These are phyloP conservation scores for Parochlus steinenii DNA, from an alignment of 2,888 invertebrate species.

Conservation along the genomic window DNA sequence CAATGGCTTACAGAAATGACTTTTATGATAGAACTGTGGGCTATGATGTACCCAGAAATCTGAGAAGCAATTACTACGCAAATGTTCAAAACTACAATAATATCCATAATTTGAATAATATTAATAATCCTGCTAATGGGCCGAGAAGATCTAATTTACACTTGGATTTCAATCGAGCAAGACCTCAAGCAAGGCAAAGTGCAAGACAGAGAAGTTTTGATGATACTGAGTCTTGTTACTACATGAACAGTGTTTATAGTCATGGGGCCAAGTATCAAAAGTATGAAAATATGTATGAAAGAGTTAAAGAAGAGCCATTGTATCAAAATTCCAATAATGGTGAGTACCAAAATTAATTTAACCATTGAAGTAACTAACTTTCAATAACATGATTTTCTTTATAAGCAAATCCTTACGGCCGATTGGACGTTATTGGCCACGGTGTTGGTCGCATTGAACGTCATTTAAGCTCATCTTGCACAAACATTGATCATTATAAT, in stretches of 20 bases:
- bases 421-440: slow-evolving; percentile 37
- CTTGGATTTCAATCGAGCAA: slow-evolving; percentile 22
- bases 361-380: slow-evolving; percentile 21
- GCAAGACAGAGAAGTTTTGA: slow-evolving; percentile 27
- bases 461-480: slow-evolving; percentile 47
- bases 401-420: too few relatives aligned
- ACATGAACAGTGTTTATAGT: slow-evolving; percentile 25
- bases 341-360: slow-evolving; percentile 16
- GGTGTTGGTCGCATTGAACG: slow-evolving; percentile 40
- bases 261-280: slow-evolving; percentile 10
- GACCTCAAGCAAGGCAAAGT: slow-evolving; percentile 12
- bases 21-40: slow-evolving; percentile 28
- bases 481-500: slow-evolving; percentile 37
- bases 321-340: slow-evolving; percentile 18
- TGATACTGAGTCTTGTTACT: slow-evolving; percentile 30
- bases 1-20: slow-evolving; percentile 27
- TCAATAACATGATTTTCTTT: slow-evolving; percentile 29
- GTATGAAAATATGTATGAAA: slow-evolving; percentile 30
- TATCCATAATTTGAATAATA: slow-evolving; percentile 26
- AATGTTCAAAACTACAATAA: slow-evolving; percentile 6
- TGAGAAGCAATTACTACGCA: slow-evolving; percentile 17
- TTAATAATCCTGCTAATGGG: slow-evolving; percentile 13
- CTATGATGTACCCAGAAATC: slow-evolving; percentile 25
- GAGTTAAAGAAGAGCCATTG: slow-evolving; percentile 24
- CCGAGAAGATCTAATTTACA: slow-evolving; percentile 25